A percentile compares a stretch with the other conserved stretches of the same genome.
These are phyloP conservation scores for Idaea dimidiata DNA, from an alignment of 2,888 invertebrate genomes.

Conservation along the genomic window DNA sequence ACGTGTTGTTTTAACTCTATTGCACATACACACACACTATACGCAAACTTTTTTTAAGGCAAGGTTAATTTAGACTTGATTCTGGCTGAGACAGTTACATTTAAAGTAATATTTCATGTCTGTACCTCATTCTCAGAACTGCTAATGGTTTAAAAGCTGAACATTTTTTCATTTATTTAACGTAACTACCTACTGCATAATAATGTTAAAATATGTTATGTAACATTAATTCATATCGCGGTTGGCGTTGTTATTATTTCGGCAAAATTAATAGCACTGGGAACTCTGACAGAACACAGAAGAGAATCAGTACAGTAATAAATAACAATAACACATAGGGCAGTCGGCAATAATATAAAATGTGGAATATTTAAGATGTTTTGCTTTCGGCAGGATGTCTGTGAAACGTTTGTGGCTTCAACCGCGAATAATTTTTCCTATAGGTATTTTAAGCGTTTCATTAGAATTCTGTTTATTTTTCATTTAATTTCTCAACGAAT, in stretches of 20 bases:
- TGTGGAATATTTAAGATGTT: slow-evolving; percentile 1
- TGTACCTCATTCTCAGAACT: background rate
- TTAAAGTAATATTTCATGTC: background rate
- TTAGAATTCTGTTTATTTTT: background rate
- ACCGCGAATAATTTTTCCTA: slow-evolving; percentile 1
- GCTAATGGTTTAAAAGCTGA: background rate
- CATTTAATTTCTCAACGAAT: background rate
- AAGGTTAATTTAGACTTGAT: background rate
- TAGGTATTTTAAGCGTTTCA: background rate
- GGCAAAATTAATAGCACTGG: background rate
- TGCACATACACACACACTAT: no score
- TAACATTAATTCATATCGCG: background rate
- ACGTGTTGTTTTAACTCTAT: no score
- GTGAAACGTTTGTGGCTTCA: slow-evolving; percentile 24
- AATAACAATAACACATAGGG: background rate
- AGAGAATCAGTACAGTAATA: background rate
- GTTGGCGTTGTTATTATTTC: background rate
- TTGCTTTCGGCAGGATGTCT: slow-evolving; percentile 9
- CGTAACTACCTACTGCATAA: background rate
- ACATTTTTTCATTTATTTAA: background rate
- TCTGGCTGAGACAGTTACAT: background rate
- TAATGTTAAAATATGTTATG: background rate
- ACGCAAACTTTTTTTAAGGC: no score
- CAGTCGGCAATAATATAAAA: background rate
- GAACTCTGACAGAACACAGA: background rate